These are phyloP conservation scores for Tolmerus cingulatus DNA, from an alignment of 2,888 invertebrate genomes.

Conservation along the genomic window DNA sequence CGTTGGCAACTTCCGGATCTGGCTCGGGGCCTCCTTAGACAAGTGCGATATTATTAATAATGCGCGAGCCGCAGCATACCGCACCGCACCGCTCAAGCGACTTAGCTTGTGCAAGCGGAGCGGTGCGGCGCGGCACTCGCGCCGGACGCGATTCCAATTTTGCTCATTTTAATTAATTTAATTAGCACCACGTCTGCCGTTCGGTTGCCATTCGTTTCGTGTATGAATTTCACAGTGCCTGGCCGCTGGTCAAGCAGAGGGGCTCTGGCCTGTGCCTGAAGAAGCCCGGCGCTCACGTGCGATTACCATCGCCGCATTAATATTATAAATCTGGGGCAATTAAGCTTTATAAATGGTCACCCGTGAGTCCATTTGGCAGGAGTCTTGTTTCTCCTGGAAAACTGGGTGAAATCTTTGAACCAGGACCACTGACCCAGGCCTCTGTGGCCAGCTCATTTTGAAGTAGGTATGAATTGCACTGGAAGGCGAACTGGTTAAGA, in stretches of 20 bases:
- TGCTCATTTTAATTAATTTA: conserved; percentile 39
- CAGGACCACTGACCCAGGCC: background rate
- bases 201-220: conserved; percentile 28
- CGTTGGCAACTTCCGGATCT: conserved; percentile 41
- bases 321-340: conserved; percentile 30
- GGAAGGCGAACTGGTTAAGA: background rate
- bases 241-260: background rate
- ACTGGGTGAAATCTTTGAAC: background rate
- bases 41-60: conserved; percentile 32
- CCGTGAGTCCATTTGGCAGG: background rate
- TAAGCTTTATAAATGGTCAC: conserved; percentile 17
- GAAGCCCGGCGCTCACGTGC: background rate
- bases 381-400: background rate
- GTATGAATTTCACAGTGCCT: conserved; percentile 31
- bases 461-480: background rate
- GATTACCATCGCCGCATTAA: conserved; percentile 28
- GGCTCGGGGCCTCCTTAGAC: background rate
- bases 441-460: background rate
- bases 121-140: background rate
- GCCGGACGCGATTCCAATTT: background rate
- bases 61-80: background rate
- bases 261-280: background rate
- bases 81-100: background rate
- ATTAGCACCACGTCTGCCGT: conserved; percentile 27
- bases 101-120: background rate